Conservation (phyloP, 2,888 invertebrate species). For the Folsomia manolachei region DNA sequence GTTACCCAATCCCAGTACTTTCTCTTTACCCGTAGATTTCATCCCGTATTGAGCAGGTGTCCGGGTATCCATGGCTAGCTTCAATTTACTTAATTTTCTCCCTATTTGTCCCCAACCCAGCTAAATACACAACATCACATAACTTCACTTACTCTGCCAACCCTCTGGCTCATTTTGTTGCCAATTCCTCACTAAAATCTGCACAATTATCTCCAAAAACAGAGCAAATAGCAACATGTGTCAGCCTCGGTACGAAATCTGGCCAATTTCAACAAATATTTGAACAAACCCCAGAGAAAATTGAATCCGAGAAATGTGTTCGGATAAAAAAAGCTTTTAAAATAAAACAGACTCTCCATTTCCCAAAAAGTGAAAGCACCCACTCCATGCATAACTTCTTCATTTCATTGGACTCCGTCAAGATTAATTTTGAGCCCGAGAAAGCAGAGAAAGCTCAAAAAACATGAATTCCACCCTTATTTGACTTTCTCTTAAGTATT, state of each 20-base stretch:
- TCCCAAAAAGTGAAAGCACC: not conserved
- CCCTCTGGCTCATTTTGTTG: not conserved
- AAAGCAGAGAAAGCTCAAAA: too few relatives aligned
- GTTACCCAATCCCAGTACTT: too few relatives aligned
- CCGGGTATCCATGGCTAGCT: too few relatives aligned
- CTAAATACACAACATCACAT: not conserved
- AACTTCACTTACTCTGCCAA: not conserved
- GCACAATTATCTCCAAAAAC: not conserved
- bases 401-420: not conserved
- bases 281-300: not conserved
- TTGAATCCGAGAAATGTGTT: not conserved
- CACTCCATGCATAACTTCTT: not conserved
- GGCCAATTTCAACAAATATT: too few relatives aligned
- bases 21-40: too few relatives aligned
- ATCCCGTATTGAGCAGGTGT: too few relatives aligned
- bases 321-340: not conserved
- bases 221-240: too few relatives aligned
- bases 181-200: not conserved
- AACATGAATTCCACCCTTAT: not conserved
- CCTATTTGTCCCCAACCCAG: too few relatives aligned
- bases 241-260: too few relatives aligned
- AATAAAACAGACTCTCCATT: too few relatives aligned
- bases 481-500: not conserved
- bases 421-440: not conserved
- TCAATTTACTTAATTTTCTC: too few relatives aligned